Evolutionary conservation across 2,113 vertebrate genomes (phyloP).

Genomic region (Acinonyx jubatus): DNA sequence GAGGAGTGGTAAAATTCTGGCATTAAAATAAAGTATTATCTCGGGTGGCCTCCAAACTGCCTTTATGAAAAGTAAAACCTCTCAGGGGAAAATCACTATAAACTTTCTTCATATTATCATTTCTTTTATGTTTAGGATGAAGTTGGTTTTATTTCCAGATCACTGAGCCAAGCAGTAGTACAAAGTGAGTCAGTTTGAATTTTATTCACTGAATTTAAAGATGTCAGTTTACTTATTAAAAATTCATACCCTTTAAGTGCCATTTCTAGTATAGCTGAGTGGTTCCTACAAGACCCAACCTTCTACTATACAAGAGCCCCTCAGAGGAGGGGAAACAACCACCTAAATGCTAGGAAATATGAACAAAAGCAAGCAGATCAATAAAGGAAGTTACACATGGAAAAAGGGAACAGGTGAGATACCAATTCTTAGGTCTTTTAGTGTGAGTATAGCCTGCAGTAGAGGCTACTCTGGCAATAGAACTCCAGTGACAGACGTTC

Average conservation of each 20-base stretch:
- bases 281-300: not conserved
- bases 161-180: not conserved
- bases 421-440: not conserved
- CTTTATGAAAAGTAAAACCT: constrained; percentile 41
- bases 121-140: constrained; percentile 42
- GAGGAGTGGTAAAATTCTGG: not conserved
- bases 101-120: not conserved
- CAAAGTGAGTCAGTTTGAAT: constrained; percentile 38
- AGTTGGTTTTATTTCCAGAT: constrained; percentile 56
- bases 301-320: not conserved
- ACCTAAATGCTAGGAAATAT: not conserved
- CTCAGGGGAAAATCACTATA: constrained; percentile 47
- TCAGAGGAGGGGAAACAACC: no score
- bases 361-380: not conserved
- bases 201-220: constrained; percentile 35
- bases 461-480: not conserved
- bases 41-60: not conserved
- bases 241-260: not conserved
- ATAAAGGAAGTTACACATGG: not conserved
- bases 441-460: not conserved
- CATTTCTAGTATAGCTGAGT: not conserved
- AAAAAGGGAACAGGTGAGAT: not conserved
- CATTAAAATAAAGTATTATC: constrained; percentile 20
- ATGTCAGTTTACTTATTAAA: constrained; percentile 39
- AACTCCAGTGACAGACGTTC: not conserved